These are phyloP conservation scores for Mesocricetus auratus DNA, from an alignment of 2,113 vertebrate genomes.

Conservation along the genomic window DNA sequence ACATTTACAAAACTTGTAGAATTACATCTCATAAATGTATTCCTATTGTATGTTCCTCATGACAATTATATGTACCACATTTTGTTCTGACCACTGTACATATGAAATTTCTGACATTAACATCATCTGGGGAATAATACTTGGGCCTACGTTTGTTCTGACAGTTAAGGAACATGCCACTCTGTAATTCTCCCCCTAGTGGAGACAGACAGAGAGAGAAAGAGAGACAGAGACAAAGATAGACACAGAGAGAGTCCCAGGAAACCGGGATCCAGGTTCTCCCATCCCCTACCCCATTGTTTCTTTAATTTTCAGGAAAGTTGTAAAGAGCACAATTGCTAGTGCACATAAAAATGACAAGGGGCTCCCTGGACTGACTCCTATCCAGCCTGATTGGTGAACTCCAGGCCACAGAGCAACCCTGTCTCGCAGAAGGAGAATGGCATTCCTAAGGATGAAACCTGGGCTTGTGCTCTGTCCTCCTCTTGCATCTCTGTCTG, in stretches of 20 bases:
- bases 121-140: not conserved
- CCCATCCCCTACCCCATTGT: not conserved
- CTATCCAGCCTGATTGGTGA: not conserved
- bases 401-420: not conserved
- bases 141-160: not conserved
- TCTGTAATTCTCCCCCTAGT: not conserved
- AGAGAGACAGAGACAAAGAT: not conserved
- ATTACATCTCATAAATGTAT: not conserved
- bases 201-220: not conserved
- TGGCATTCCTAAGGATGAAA: not conserved
- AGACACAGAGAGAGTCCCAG: not conserved
- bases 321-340: not conserved
- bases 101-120: not conserved
- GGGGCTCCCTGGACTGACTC: not conserved
- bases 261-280: not conserved
- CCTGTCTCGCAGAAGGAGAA: not conserved
- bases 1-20: not conserved
- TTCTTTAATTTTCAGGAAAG: slow-evolving; percentile 41
- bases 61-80: not conserved
- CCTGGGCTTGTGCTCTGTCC: not conserved
- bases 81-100: not conserved
- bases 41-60: not conserved
- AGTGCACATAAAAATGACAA: not conserved
- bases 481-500: not conserved
- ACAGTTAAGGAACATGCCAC: not conserved